Evolutionary conservation across 2,113 vertebrate species (phyloP), one percentile per base, ranked within the genome.

Genomic region (Amphiprion percula): DNA sequence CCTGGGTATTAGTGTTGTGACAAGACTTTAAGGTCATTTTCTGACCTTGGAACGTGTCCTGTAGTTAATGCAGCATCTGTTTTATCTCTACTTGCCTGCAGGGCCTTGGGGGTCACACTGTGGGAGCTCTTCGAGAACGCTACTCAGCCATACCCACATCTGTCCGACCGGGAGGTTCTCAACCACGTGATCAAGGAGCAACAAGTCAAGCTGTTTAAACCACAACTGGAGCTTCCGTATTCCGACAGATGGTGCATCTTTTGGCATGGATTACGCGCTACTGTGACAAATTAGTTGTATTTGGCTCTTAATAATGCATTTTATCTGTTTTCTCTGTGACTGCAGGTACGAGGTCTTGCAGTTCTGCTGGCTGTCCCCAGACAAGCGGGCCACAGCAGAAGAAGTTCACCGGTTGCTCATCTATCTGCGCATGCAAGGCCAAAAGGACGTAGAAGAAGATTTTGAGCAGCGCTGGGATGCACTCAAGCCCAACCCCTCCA

Each of bases 401-500:
- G 98, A 99, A 56, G 96, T 99, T 19, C 97, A 99, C 52, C 95
- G 97, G 24, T 93, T 99, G 74, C 85, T 99, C 12, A 98, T 96
- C 28, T 99, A 97, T 79, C 96, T 99, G 61, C 96, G 96, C 61
- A 95, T 98, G 97, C 98, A 99, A 74, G 98, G 97, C 86, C 98
- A 99, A 72, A 96, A 96, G 90, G 97, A 97, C 90, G 92, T 96
- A 0, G 97, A 97, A 63, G 95, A 95, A 1, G 98, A 98, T 85
- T 99, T 98, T 21, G 97, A 99, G 17, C 97, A 98, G 65, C 97
- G 98, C 76, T 99, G 98, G 98, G 95, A 96, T 1, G 93, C 96
- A 23, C 97, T 99, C 3, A 98, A 97, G 80, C 97, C 98, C 0
- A 96, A 95, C 79, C 91, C 95, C 0, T 88, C 86, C 26, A 89